Evolutionary conservation across 1,140 invertebrate genomes (phyloP), one percentile per base, ranked within the genome.

Genomic region (Galleria mellonella): DNA sequence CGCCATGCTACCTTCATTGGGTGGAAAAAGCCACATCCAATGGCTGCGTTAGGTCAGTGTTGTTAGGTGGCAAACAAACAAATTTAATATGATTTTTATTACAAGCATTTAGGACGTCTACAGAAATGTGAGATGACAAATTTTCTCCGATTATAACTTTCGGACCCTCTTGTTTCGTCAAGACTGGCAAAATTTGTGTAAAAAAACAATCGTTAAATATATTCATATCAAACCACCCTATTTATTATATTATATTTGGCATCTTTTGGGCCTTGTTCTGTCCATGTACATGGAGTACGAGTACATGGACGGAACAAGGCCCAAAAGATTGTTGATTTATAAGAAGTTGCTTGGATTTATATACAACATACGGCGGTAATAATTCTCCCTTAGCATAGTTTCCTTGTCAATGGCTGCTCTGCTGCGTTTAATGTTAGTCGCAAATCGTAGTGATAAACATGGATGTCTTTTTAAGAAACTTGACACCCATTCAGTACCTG

Each of bases 311-410:
- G n/a, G n/a, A n/a, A n/a, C n/a, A n/a, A n/a, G n/a, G n/a, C n/a
- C n/a, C n/a, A n/a, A n/a, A n/a, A n/a, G n/a, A n/a, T n/a, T n/a
- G n/a, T n/a, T n/a, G n/a, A n/a, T n/a, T n/a, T n/a, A n/a, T n/a
- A n/a, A n/a, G 82, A 9, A 87, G n/a, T 38, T 75, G 42, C 47
- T 64, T 44, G 0, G 78, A 53, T 54, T 81, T 83, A 47, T 84
- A 86, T 0, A 84, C 73, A 2, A 72, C 54, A 37, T 83, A 85
- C 0, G 57, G 47, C 3, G 75, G 69, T 47, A 79, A 47, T 13
- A 56, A 37, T 32, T 47, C 0, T 8, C 72, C 78, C 39, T 50
- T 42, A 30, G 61, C 67, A 48, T n/a, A n/a, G n/a, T n/a, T n/a
- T n/a, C n/a, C n/a, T n/a, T n/a, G n/a, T n/a, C n/a, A n/a, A n/a